A percentile compares a stretch with the other conserved stretches of the same genome.
These are phyloP conservation scores for Papilio dardanus DNA, from an alignment of 1,140 invertebrate species.

Conservation along the genomic window DNA sequence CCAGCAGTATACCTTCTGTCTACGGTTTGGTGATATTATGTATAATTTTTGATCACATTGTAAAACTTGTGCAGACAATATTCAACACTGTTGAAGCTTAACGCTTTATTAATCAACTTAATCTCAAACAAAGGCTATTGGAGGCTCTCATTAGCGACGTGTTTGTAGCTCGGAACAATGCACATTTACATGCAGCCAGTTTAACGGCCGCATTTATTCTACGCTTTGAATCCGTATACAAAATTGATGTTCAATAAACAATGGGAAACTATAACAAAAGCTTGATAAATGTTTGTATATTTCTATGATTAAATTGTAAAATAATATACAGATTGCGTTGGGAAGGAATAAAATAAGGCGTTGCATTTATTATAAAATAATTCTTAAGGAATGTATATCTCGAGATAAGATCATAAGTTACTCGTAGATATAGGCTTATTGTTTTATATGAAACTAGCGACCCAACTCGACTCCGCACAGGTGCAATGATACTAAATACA, in stretches of 20 bases:
- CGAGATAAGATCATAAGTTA: too few species aligned
- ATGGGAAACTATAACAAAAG: conserved; percentile 14
- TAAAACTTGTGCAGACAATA: not conserved
- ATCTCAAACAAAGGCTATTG: conserved; percentile 17
- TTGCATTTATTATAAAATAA: too few species aligned
- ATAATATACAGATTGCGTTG: not conserved
- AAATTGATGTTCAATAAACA: conserved; percentile 21
- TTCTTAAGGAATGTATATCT: too few species aligned
- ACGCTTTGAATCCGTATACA: conserved; percentile 5
- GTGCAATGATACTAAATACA: too few species aligned
- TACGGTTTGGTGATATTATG: too few species aligned
- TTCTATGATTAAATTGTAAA: conserved; percentile 1
- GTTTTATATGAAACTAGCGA: too few species aligned
- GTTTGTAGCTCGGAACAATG: conserved; percentile 4
- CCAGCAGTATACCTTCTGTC: too few species aligned
- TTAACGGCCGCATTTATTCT: conserved; percentile 6
- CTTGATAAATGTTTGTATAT: not conserved
- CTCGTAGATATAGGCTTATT: too few species aligned
- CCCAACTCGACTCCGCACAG: too few species aligned
- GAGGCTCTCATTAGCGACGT: not conserved
- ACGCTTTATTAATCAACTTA: conserved; percentile 12
- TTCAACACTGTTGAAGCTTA: not conserved
- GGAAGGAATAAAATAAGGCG: too few species aligned
- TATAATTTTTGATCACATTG: not conserved
- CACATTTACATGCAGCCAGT: not conserved